Conservation (phyloP, 2,113 vertebrate species). For the Crotophaga sulcirostris region DNA sequence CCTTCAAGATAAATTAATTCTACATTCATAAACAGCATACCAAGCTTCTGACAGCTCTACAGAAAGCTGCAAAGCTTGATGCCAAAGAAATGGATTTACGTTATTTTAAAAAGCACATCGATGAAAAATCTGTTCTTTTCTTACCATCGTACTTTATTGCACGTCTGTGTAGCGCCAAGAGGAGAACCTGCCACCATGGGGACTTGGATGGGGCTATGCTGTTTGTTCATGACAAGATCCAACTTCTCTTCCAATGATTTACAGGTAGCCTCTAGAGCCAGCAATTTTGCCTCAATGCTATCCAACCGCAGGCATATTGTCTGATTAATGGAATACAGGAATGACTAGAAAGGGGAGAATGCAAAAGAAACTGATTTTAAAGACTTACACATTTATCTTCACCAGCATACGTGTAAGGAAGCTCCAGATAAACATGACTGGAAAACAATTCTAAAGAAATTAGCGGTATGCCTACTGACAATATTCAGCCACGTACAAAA, state of each 20-base stretch:
- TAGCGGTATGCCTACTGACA: not conserved
- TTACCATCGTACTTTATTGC: constrained; percentile 99
- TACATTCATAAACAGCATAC: not conserved
- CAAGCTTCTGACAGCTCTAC: not conserved
- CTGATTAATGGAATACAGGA: constrained; percentile 91
- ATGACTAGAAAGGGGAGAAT: constrained; percentile 74
- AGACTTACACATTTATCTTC: not conserved
- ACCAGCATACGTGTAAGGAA: not conserved
- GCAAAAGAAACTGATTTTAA: not conserved
- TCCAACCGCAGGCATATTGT: constrained; percentile 93
- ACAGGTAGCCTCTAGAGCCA: constrained; percentile 90
- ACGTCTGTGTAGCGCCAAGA: constrained; percentile 95
- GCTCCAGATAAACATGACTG: not conserved
- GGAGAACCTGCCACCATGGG: constrained; percentile 98
- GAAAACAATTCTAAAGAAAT: not conserved
- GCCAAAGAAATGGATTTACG: not conserved
- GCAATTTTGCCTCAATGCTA: constrained; percentile 92
- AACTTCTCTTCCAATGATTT: constrained; percentile 92
- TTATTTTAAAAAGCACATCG: not conserved
- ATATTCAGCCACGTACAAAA: not conserved
- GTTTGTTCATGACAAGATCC: constrained; percentile 90
- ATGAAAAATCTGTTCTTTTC: not conserved
- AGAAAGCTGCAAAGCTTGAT: not conserved
- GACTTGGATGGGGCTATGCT: constrained; percentile 92
- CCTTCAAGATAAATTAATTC: not conserved